Evolutionary conservation across 2,797 vertebrate genomes (phyloP), one percentile per base, ranked within the genome.

Genomic region (Gambelia wislizenii): DNA sequence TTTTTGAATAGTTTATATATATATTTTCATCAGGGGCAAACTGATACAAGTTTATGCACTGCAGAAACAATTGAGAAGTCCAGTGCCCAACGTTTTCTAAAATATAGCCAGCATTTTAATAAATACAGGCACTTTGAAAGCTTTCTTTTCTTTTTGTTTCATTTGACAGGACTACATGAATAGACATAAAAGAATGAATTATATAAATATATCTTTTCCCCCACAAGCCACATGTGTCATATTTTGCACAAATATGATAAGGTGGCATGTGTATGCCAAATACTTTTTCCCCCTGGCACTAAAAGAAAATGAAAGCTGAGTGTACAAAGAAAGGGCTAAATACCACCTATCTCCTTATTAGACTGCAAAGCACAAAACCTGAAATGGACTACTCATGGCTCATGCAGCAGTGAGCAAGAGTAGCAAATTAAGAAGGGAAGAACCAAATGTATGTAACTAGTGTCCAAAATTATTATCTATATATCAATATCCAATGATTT

Each of bases 371-470:
- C 42, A 69, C 64, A 83, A 20, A 84, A 33, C 47, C 70, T 70
- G 70, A 84, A 84, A 52, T 20, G 36, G 64, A 20, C 20, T 7
- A 18, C 10, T 84, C 44, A n/a, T 13, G 6, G 33, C 44, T 52
- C 33, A 52, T 33, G 27, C 83, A 84, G 83, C 59, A 52, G 67
- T 84, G 67, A 84, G 64, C 67, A 36, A 70, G 83, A 52, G 83
- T n/a, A n/a, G n/a, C n/a, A n/a, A n/a, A n/a, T n/a, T n/a, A n/a
- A n/a, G n/a, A n/a, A n/a, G n/a, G n/a, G n/a, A n/a, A n/a, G n/a
- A n/a, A n/a, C n/a, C n/a, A n/a, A n/a, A n/a, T n/a, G n/a, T n/a
- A n/a, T n/a, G n/a, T n/a, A n/a, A n/a, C n/a, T n/a, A n/a, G n/a
- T n/a, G n/a, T n/a, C n/a, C n/a, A n/a, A n/a, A n/a, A n/a, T n/a